Evolutionary conservation across 2,888 invertebrate genomes (phyloP), one percentile per base, ranked within the genome.

Genomic region (Leptodirus hochenwartii): DNA sequence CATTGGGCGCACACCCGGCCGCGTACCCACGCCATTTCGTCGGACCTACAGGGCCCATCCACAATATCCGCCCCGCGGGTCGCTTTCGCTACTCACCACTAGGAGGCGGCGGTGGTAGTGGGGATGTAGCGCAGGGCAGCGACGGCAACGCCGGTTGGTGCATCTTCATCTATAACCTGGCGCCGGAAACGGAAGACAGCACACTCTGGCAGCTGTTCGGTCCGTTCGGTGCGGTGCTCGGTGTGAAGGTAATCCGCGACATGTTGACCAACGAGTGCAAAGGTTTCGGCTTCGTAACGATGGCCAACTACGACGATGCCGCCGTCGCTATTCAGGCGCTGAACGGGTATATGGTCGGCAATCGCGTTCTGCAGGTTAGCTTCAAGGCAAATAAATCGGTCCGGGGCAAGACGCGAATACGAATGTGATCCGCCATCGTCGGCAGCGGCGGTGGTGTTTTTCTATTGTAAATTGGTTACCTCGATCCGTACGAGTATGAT

Each of bases 301-400:
- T 95, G 93, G 90, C 90, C 54, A 90, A 91, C 60, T 93, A 95
- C 54, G 91, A 93, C 50, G 93, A 95, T 60, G 88, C 93, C 35
- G 77, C 90, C 39, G 82, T 88, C 47, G 93, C 95, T 44, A 93
- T 93, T 52, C 87, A 90, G 61, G 87, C 87, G 41, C 67, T 95
- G 51, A 93, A 95, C 59, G 93, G 93, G 49, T 91, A 90, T 62
- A 84, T 87, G 47, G 68, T 95, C 50, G 88, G 87, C 49, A 90
- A 88, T 59, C 77, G 93, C 47, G 87, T 90, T 47, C 71, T 93
- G 53, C 93, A 93, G 67, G 91, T 95, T 62, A 90, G 88, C 63
- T 90, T 91, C 73, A 91, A 91, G 70, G 87, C 80, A 52, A 81
- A 81, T 61, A 81, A 80, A n/a, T n/a, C n/a, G n/a, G n/a, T n/a